phyloP scores from a whole-genome alignment of 2,797 vertebrate genomes.

The Clarias fuscus region DNA sequence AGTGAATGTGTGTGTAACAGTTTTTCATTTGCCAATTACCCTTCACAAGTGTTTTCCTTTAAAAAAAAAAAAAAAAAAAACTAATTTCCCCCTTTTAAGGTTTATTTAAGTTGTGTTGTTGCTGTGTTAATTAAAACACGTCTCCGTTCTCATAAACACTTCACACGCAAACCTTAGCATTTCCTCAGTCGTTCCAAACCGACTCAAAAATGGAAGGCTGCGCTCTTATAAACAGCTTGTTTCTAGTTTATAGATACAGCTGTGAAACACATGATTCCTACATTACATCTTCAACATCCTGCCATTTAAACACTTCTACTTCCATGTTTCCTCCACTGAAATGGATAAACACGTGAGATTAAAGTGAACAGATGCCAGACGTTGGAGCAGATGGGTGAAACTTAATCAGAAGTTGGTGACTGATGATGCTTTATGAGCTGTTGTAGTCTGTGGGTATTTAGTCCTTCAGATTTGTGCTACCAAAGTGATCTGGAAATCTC shows the following conservation, averaged over 20 bases:
- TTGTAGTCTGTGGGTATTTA: not conserved
- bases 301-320: not conserved
- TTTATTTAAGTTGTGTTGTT: not conserved
- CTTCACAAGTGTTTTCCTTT: not conserved
- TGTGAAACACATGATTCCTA: not conserved
- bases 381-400: not conserved
- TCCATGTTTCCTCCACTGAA: not conserved
- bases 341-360: not conserved
- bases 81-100: slow-evolving; percentile 40
- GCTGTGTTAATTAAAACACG: not conserved
- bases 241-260: slow-evolving; percentile 13
- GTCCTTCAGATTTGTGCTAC: not conserved
- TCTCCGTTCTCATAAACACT: slow-evolving; percentile 7
- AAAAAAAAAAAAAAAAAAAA: slow-evolving; percentile 20
- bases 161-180: too few relatives aligned
- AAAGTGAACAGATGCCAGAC: slow-evolving; percentile 5
- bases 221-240: slow-evolving; percentile 3
- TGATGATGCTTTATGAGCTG: not conserved
- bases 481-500: not conserved
- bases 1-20: not conserved
- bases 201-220: not conserved
- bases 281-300: not conserved
- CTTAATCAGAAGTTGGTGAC: not conserved
- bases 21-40: not conserved
- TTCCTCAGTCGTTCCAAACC: not conserved